Evolutionary conservation across 2,888 invertebrate species (phyloP).

Genomic region (Tachystola acroxantha): DNA sequence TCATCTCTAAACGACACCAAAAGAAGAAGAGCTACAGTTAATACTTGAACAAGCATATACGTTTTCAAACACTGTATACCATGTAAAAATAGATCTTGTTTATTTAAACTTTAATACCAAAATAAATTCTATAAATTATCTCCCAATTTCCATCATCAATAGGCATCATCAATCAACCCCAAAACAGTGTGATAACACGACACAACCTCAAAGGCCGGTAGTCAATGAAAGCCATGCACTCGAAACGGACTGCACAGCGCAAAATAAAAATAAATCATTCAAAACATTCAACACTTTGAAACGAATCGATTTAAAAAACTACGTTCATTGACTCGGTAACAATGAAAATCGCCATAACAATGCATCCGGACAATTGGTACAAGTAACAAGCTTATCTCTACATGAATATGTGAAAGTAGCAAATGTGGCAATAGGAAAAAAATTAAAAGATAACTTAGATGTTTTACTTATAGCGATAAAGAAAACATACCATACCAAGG

Average conservation of each 20-base stretch:
- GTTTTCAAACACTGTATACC: too few relatives aligned
- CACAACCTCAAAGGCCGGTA: conserved; percentile 27
- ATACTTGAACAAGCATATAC: too few relatives aligned
- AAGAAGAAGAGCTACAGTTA: too few relatives aligned
- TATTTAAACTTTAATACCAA: conserved; percentile 18
- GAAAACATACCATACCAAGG: too few relatives aligned
- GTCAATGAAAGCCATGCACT: conserved; percentile 34
- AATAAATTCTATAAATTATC: too few relatives aligned
- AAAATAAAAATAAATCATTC: conserved; percentile 68
- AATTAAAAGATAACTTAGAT: too few relatives aligned
- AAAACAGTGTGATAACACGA: conserved; percentile 49
- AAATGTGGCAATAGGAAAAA: too few relatives aligned
- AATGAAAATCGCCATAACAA: conserved; percentile 69
- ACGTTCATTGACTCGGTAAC: conserved; percentile 68
- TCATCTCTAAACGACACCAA: too few relatives aligned
- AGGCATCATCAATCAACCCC: conserved; percentile 42
- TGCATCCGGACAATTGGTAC: conserved; percentile 26
- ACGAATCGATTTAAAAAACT: conserved; percentile 62
- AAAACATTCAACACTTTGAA: conserved; percentile 63
- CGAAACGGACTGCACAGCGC: conserved; percentile 29
- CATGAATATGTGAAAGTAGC: too few relatives aligned
- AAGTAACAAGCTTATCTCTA: conserved; percentile 7
- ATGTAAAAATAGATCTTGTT: too few relatives aligned
- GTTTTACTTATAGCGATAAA: too few relatives aligned
- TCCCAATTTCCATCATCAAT: too few relatives aligned